A percentile compares a stretch with the other conserved stretches of the same genome.
These are phyloP conservation scores for Phylloscopus trochilus DNA, from an alignment of 2,113 vertebrate genomes.

Conservation along the genomic window DNA sequence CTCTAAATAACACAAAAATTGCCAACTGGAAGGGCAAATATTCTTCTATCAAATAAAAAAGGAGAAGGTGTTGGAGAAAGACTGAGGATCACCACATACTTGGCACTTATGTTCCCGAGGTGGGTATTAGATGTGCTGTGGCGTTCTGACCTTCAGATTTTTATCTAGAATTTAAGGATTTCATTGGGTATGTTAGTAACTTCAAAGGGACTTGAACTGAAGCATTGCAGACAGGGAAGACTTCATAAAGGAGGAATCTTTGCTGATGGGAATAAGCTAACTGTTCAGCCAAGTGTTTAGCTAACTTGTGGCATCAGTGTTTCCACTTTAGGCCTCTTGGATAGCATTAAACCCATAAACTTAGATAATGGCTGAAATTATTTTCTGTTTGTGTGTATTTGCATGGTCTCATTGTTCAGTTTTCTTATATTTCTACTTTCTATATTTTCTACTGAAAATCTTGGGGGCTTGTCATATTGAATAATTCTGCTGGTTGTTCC, in stretches of 20 bases:
- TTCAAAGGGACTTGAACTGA: background rate
- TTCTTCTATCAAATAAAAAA: background rate
- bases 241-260: background rate
- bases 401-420: background rate
- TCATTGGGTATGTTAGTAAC: background rate
- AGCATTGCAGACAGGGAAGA: background rate
- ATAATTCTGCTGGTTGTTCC: background rate
- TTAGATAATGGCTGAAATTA: background rate
- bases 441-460: too few relatives aligned
- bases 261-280: background rate
- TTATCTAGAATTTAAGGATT: background rate
- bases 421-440: background rate
- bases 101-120: background rate
- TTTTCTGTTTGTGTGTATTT: background rate
- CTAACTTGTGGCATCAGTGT: background rate
- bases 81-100: background rate
- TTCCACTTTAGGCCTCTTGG: background rate
- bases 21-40: background rate
- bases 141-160: background rate
- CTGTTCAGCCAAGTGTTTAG: background rate
- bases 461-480: background rate
- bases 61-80: background rate
- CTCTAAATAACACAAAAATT: background rate
- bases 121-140: background rate
- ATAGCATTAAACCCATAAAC: background rate